Base-by-base conservation (phyloP, 92 coral and sea anemone genomes). In the Galaxea fascicularis region DNA sequence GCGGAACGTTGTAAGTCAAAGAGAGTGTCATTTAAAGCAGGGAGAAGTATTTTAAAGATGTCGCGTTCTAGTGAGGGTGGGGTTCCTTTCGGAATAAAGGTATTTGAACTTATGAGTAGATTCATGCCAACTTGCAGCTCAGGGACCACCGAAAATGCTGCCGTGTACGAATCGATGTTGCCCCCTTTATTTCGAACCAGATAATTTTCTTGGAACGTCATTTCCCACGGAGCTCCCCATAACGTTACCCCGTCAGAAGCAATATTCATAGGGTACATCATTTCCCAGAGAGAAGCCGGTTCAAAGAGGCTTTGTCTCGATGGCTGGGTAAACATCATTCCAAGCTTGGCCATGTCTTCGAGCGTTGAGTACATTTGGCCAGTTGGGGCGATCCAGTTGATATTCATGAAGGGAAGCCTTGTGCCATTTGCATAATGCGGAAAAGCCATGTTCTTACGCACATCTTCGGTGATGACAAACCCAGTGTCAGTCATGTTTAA, bases 211-310 rank as follows among this genome's bases (percentile, higher is more conserved):
- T 13, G 56, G 31, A 65, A 56, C 12, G 27, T 21, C 85, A 77
- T 85, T 31, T 85, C 89, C 89, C 83, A 76, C 15, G 83, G 83
- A 26, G 85, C 47, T 58, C 89, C 89, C 89, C 89, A 85, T 0
- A 85, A 28, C 18, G 89, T 85, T 35, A 25, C 21, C 15, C 77
- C 84, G 20, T 85, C 89, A 31, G 83, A 71, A 13, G 89, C 84
- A n/a, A 77, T 21, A 44, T 68, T 53, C 76, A 27, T 73, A 4
- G 84, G 76, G 66, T 30, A 65, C 78, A 85, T 65, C 85, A 85
- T 85, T 35, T 85, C 89, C 59, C 84, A 18, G 22, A 85, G 84
- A 22, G 41, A 65, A 1, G 44, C 46, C 13, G 77, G 78, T 47
- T 56, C 62, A 21, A 85, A 85, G 18, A 85, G 76, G 10, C 18